Evolutionary conservation across 2,888 invertebrate species (phyloP), one percentile per base, ranked within the genome.

Genomic region (Brenthis hecate): DNA sequence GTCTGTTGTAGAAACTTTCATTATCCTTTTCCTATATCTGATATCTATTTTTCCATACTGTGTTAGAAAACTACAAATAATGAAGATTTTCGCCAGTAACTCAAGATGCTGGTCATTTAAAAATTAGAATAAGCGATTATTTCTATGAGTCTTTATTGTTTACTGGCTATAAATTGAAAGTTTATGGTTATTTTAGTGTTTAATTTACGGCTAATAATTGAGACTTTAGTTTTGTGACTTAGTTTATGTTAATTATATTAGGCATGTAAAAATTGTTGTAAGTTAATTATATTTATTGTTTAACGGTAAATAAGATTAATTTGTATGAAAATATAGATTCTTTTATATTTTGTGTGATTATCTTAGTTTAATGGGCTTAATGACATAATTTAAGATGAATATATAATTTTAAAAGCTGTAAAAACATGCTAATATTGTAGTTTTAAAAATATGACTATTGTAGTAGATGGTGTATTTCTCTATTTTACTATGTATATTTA

Each of bases 141-240:
- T 54, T 54, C 32, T 56, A 8, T 56, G n/a, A 36, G 32, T 56
- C n/a, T 36, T 32, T 56, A 13, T 32, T 50, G 28, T 28, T 6
- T 43, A 43, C 36, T 43, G 36, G 16, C 13, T 57, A 43, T 19
- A 43, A 56, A 36, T 43, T 48, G 23, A n/a, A 50, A n/a, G 14
- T 48, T 11, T 60, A 16, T 14, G 19, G 16, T 75, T 67, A 69
- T 75, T 70, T 77, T 73, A 74, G 75, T 72, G 76, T 81, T 19
- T 80, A 79, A 78, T 78, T 77, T 75, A 78, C 79, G 78, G 76
- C 81, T 81, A 76, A 83, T 82, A 81, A 82, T 73, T 28, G 74
- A 55, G 54, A 60, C 48, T 65, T 56, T 13, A 28, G 32, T 58
- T 66, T 47, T 77, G 74, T 76, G 75, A 74, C 73, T 80, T 77